Conservation (phyloP, 2,797 vertebrate species). For the Myotis findleyi region DNA sequence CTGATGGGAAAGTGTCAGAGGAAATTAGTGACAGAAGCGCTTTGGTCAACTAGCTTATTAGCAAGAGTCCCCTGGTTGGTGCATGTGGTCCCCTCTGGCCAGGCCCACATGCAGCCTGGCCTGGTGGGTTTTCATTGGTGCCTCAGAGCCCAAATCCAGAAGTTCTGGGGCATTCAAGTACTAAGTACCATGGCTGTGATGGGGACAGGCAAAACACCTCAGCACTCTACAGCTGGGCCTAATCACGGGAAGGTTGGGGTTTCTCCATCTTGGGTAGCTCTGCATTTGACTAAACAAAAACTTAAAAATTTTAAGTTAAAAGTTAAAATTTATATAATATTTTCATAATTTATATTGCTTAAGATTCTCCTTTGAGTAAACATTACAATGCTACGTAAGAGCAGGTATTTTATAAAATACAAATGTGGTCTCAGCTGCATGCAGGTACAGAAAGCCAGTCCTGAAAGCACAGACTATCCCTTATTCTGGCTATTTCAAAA, state of each 20-base stretch:
- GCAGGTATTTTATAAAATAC: constrained; percentile 69
- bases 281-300: constrained; percentile 36
- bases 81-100: fast-evolving
- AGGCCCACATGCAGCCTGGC: fast-evolving
- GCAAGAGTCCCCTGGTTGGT: neutral
- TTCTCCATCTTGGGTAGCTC: neutral
- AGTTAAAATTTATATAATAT: constrained; percentile 53
- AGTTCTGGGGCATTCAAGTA: neutral
- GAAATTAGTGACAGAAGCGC: neutral
- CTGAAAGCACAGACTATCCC: constrained; percentile 65
- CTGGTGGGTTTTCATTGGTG: neutral
- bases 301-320: constrained; percentile 64
- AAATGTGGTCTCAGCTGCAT: constrained; percentile 70
- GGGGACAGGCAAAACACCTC: neutral
- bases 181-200: neutral
- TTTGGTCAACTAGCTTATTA: neutral
- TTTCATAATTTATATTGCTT: constrained; percentile 76
- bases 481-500: constrained; percentile 61
- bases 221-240: neutral
- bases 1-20: neutral
- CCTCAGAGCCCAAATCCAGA: neutral
- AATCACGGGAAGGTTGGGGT: fast-evolving
- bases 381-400: constrained; percentile 58
- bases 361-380: constrained; percentile 68
- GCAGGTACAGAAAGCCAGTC: constrained; percentile 70